Evolutionary conservation across 2,888 invertebrate genomes (phyloP).

Genomic region (Scaptodrosophila latifasciaeformis): DNA sequence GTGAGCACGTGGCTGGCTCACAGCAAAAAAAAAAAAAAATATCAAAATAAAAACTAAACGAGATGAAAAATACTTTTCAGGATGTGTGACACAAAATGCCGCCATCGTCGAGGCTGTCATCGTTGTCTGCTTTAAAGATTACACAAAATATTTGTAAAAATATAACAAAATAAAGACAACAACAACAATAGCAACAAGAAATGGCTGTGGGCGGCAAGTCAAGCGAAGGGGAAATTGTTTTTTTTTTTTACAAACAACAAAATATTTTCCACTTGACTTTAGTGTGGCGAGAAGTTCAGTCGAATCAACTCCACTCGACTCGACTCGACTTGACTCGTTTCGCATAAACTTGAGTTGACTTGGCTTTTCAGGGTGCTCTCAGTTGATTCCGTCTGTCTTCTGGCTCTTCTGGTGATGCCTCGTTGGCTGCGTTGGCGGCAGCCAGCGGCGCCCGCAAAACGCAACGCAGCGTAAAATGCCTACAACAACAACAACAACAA

Average conservation of each 20-base stretch:
- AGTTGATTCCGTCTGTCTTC: slow-evolving; percentile 31
- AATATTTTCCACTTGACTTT: slow-evolving; percentile 70
- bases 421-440: slow-evolving; percentile 47
- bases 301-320: too few relatives aligned
- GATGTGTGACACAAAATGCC: slow-evolving; percentile 70
- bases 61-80: slow-evolving; percentile 46
- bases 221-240: slow-evolving; percentile 53
- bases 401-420: slow-evolving; percentile 49
- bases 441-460: slow-evolving; percentile 49
- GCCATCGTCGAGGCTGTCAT: slow-evolving; percentile 68
- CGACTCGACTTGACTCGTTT: too few relatives aligned
- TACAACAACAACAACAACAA: slow-evolving; percentile 36
- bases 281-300: too few relatives aligned
- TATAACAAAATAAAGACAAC: slow-evolving; percentile 53
- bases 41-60: slow-evolving; percentile 19
- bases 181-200: slow-evolving; percentile 56
- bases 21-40: slow-evolving; percentile 15
- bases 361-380: slow-evolving; percentile 55
- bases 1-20: slow-evolving; percentile 60
- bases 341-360: slow-evolving; percentile 49
- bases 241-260: too few relatives aligned
- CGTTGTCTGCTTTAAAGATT: slow-evolving; percentile 71
- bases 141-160: slow-evolving; percentile 59
- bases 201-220: slow-evolving; percentile 51
- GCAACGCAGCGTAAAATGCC: slow-evolving; percentile 59